These are phyloP conservation scores for Trididemnum nubilum DNA, from an alignment of 23 tunicate species.

Conservation along the genomic window DNA sequence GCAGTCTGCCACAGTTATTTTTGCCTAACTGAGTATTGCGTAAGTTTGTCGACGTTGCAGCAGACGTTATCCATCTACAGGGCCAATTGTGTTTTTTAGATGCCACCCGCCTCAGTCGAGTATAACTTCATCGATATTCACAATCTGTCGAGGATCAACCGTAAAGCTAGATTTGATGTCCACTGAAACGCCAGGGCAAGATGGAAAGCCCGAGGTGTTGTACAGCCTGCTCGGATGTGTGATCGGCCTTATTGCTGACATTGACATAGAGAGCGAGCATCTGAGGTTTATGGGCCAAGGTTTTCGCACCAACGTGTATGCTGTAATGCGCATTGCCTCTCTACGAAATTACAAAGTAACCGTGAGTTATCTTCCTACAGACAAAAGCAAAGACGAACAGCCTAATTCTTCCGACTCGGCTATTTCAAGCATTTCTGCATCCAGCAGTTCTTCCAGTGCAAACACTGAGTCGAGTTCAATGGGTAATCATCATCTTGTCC, in stretches of 20 bases:
- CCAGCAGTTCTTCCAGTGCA: not conserved
- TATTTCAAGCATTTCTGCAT: too few relatives aligned
- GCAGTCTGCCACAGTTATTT: too few relatives aligned
- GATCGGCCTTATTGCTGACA: conserved; percentile 84
- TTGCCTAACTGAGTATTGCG: too few relatives aligned
- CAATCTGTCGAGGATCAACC: conserved; percentile 66
- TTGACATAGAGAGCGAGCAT: conserved; percentile 89
- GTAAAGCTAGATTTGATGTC: conserved; percentile 52
- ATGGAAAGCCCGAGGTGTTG: conserved; percentile 6
- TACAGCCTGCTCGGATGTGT: conserved; percentile 63
- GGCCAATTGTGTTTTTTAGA: too few relatives aligned
- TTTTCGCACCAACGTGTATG: conserved; percentile 57
- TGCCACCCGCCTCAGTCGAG: conserved; percentile 28
- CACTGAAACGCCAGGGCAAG: conserved; percentile 34
- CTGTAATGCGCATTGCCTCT: conserved; percentile 47
- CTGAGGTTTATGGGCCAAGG: conserved; percentile 66
- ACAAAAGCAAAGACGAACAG: not conserved
- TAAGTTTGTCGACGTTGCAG: too few relatives aligned
- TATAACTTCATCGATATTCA: conserved; percentile 39
- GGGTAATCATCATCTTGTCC: conserved; percentile 23
- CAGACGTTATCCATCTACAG: too few relatives aligned
- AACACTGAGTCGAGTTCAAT: not conserved
- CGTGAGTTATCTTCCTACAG: conserved; percentile 44
- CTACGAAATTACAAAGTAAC: conserved; percentile 54
- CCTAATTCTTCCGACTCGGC: not conserved